Conservation (phyloP, 2,113 vertebrate species). For the Pteruthius melanotis region DNA sequence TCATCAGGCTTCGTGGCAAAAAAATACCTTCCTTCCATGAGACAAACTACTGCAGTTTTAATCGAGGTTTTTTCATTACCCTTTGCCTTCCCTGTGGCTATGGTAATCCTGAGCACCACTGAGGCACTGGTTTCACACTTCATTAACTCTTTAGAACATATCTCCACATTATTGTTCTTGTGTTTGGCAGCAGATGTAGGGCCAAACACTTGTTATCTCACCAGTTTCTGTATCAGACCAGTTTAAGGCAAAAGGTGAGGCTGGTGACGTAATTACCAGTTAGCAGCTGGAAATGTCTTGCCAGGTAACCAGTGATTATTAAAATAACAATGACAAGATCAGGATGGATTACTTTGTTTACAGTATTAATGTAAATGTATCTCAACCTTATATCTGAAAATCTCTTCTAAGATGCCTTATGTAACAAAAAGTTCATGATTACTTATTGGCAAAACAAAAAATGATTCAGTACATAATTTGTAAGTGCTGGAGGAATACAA, state of each 20-base stretch:
- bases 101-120: not conserved
- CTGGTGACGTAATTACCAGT: not conserved
- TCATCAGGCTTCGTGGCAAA: not conserved
- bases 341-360: not conserved
- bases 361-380: not conserved
- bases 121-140: not conserved
- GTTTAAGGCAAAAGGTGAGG: not conserved
- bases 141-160: not conserved
- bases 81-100: not conserved
- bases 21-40: not conserved
- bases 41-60: not conserved
- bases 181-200: not conserved
- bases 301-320: not conserved
- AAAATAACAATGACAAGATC: not conserved
- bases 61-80: not conserved
- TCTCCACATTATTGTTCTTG: not conserved
- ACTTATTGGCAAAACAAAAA: not conserved
- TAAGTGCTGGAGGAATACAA: not conserved
- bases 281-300: not conserved
- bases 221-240: not conserved
- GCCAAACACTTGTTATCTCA: not conserved
- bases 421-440: not conserved
- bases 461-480: not conserved
- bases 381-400: not conserved
- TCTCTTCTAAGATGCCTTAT: not conserved